A percentile compares a stretch with the other conserved stretches of the same genome.
Evolutionary conservation across 2,113 vertebrate species (phyloP).

Genomic region (Peromyscus leucopus): DNA sequence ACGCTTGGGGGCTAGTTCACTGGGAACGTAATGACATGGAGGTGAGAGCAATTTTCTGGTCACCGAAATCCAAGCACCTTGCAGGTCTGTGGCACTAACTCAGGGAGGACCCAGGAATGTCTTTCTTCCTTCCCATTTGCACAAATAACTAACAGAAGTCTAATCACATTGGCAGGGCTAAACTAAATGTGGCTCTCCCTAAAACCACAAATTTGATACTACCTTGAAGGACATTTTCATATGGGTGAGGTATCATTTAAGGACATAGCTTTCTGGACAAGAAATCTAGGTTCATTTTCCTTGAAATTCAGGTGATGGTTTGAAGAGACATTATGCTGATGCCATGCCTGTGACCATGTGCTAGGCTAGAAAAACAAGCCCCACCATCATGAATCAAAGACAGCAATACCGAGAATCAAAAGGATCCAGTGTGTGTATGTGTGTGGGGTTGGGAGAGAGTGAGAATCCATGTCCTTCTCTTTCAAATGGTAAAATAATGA

Average conservation of each 20-base stretch:
- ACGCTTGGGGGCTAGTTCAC: conserved; percentile 97
- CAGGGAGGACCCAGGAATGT: conserved; percentile 93
- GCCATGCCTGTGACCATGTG: background rate
- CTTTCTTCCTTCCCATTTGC: conserved; percentile 87
- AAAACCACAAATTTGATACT: conserved; percentile 56
- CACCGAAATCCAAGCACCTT: conserved; percentile 95
- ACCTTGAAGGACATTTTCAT: conserved; percentile 15
- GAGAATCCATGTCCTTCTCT: background rate
- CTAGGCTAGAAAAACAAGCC: background rate
- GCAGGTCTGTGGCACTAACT: conserved; percentile 94
- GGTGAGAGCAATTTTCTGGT: conserved; percentile 99
- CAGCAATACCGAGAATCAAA: background rate
- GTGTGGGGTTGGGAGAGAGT: conserved; percentile 10
- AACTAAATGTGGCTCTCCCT: conserved; percentile 51
- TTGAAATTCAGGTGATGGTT: background rate
- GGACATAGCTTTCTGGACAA: background rate
- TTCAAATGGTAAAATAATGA: background rate
- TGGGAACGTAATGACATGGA: conserved; percentile 94
- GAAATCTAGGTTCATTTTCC: background rate
- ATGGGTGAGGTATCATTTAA: background rate
- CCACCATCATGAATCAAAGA: conserved; percentile 45
- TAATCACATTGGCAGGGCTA: conserved; percentile 70
- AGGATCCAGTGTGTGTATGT: background rate
- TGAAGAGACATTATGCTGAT: background rate
- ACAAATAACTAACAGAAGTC: conserved; percentile 65